These are phyloP conservation scores for Morpho helenor DNA, from an alignment of 2,888 invertebrate species.

Conservation along the genomic window DNA sequence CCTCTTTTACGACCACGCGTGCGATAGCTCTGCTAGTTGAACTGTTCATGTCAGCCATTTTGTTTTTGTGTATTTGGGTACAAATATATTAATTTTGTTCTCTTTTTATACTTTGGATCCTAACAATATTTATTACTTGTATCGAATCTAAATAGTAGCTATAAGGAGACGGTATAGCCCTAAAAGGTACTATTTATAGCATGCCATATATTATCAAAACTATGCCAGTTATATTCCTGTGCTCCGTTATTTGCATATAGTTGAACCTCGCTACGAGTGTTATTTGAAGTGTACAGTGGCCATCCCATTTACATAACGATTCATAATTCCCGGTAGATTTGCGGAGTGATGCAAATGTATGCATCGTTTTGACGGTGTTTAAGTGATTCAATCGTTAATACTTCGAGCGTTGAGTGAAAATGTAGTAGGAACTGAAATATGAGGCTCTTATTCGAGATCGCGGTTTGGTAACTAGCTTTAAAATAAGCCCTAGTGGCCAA, in stretches of 20 bases:
- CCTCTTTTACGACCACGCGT: too few relatives aligned
- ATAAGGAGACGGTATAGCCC: background rate
- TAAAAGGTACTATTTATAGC: background rate
- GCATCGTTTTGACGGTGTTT: background rate
- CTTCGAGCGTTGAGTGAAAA: background rate
- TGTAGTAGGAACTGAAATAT: too few relatives aligned
- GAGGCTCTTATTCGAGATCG: too few relatives aligned
- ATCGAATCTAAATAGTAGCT: background rate
- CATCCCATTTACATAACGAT: slow-evolving; percentile 19
- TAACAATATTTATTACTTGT: background rate
- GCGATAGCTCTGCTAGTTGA: too few relatives aligned
- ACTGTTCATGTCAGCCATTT: too few relatives aligned
- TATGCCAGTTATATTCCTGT: slow-evolving; percentile 1
- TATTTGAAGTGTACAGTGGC: slow-evolving; percentile 21
- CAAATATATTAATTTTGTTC: too few relatives aligned
- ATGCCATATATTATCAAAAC: slow-evolving; percentile 1
- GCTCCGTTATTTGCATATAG: slow-evolving; percentile 5
- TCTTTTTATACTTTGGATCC: too few relatives aligned
- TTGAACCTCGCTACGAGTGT: slow-evolving; percentile 5
- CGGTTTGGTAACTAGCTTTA: too few relatives aligned
- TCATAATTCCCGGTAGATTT: slow-evolving; percentile 15
- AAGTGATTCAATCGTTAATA: background rate
- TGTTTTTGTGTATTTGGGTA: too few relatives aligned
- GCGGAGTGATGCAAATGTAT: slow-evolving; percentile 2
- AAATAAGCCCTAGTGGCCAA: too few relatives aligned